Evolutionary conservation across 2,888 invertebrate species (phyloP).

Genomic region (Synergus laeviventris): DNA sequence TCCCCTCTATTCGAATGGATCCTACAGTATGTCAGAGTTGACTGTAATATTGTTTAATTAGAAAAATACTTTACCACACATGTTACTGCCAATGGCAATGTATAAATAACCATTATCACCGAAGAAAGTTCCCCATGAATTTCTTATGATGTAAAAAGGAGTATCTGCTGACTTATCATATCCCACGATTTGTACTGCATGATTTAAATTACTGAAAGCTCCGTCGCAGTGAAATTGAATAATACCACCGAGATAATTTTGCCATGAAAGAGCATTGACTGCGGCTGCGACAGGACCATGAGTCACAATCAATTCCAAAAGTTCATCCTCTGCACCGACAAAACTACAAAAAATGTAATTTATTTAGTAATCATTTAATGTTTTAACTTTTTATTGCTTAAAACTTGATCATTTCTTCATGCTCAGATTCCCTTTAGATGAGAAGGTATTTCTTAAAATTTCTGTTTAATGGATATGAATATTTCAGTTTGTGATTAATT

Average conservation of each 20-base stretch:
- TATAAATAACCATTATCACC: conserved; percentile 87
- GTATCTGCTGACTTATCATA: conserved; percentile 85
- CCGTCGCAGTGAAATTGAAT: conserved; percentile 89
- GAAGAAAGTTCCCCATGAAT: conserved; percentile 89
- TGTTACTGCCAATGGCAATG: conserved; percentile 85
- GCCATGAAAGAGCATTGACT: conserved; percentile 91
- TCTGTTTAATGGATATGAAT: no score
- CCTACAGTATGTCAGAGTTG: no score
- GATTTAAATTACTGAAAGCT: conserved; percentile 81
- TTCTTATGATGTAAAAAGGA: conserved; percentile 89
- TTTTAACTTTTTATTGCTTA: no score
- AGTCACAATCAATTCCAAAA: conserved; percentile 80
- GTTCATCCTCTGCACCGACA: conserved; percentile 81
- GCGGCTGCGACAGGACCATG: conserved; percentile 89
- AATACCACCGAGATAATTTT: conserved; percentile 90
- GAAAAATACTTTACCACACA: conserved; percentile 81
- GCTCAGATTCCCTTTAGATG: no score
- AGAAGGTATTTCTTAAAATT: no score
- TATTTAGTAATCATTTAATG: no score
- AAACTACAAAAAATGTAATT: conserved; percentile 78
- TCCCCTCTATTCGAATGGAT: no score
- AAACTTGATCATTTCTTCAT: no score
- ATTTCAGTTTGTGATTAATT: no score
- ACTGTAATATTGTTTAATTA: neutral
- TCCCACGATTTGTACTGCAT: conserved; percentile 90